Conservation (phyloP, 2,113 vertebrate species). For the Ictalurus furcatus region DNA sequence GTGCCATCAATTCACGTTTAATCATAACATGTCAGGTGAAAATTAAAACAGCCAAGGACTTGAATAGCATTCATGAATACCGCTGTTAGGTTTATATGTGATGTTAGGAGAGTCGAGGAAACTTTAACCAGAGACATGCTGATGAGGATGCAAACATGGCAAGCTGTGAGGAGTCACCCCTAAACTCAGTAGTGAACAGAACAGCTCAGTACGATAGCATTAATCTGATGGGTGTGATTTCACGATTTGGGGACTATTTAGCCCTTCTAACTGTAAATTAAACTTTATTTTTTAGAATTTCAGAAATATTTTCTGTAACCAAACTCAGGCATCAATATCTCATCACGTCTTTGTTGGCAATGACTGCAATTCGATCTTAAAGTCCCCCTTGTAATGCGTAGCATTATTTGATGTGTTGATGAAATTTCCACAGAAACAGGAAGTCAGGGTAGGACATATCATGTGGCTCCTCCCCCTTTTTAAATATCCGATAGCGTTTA, state of each 20-base stretch:
- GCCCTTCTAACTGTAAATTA: background rate
- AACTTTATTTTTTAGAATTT: background rate
- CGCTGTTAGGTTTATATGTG: background rate
- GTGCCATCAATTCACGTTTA: background rate
- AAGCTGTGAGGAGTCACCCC: background rate
- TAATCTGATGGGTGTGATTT: background rate
- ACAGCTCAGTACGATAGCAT: background rate
- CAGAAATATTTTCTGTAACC: background rate
- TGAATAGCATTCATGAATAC: background rate
- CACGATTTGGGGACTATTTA: background rate
- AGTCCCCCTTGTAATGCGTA: no score
- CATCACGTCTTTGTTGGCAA: background rate
- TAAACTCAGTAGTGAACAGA: background rate
- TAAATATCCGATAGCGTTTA: no score
- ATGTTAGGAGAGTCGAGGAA: background rate
- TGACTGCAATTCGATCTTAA: background rate
- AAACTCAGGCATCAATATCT: background rate
- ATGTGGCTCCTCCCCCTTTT: no score
- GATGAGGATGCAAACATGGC: background rate
- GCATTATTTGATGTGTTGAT: no score
- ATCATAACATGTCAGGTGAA: background rate
- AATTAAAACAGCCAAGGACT: background rate
- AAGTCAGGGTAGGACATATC: no score
- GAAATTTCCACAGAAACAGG: no score
- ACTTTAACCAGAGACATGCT: background rate